phyloP scores from a whole-genome alignment of 2,113 vertebrate genomes.

The Pontoporia blainvillei region DNA sequence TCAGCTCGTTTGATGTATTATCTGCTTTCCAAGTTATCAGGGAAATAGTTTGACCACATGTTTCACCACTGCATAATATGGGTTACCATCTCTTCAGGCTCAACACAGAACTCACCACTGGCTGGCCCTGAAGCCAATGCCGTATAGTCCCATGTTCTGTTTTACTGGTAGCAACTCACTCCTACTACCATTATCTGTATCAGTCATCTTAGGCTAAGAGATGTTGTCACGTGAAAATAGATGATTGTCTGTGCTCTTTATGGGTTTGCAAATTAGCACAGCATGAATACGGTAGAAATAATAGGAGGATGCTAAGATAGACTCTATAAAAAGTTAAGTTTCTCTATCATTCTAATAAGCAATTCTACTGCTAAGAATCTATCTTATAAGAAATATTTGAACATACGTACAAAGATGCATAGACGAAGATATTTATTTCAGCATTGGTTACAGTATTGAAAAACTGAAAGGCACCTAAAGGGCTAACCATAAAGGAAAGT shows the following conservation, averaged over 20 bases:
- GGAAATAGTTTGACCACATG: neutral
- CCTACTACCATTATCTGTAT: too few relatives aligned
- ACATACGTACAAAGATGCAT: neutral
- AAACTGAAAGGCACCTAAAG: neutral
- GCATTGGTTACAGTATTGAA: neutral
- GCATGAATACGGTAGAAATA: neutral
- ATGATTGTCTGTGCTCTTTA: neutral
- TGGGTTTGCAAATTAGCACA: neutral
- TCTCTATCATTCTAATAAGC: neutral
- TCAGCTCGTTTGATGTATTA: neutral
- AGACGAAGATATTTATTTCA: neutral
- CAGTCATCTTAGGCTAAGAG: neutral
- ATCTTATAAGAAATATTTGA: neutral
- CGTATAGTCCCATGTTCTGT: neutral
- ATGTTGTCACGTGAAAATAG: neutral
- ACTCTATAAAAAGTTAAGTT: neutral
- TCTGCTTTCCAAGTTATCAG: neutral
- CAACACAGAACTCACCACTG: accelerated
- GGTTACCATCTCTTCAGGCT: neutral
- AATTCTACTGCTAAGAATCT: neutral
- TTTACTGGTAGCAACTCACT: neutral
- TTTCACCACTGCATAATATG: neutral
- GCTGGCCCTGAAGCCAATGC: neutral
- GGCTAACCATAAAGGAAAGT: neutral
- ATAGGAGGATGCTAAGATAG: neutral